Evolutionary conservation across 2,888 invertebrate species (phyloP).

Genomic region (Sarcophaga variegata): DNA sequence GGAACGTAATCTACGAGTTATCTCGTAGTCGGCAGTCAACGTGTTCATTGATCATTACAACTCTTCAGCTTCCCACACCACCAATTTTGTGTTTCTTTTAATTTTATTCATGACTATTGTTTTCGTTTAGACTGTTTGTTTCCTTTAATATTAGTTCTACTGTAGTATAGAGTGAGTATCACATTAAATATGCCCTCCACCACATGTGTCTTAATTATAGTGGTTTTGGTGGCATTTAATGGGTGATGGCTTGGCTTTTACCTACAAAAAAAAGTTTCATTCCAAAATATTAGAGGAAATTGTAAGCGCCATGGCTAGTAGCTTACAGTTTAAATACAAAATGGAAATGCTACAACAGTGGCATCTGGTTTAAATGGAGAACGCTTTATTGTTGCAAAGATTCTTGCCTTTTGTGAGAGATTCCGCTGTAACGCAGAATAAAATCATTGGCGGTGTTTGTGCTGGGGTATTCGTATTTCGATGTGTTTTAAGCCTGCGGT

Average conservation of each 20-base stretch:
- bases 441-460: slow-evolving; percentile 27
- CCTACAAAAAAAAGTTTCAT: neutral
- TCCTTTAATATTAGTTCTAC: neutral
- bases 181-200: slow-evolving; percentile 76
- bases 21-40: too few species aligned
- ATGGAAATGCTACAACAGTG: neutral
- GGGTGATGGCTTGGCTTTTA: slow-evolving; percentile 47
- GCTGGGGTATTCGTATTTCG: slow-evolving; percentile 4
- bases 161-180: neutral
- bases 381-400: too few species aligned
- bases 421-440: neutral
- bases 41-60: too few species aligned
- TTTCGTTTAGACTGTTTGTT: neutral
- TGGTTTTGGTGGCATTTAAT: slow-evolving; percentile 74
- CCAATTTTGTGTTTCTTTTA: neutral
- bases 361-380: too few species aligned
- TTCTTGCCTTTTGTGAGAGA: too few species aligned
- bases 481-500: slow-evolving; percentile 51
- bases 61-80: too few species aligned
- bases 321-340: slow-evolving; percentile 19
- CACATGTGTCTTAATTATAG: slow-evolving; percentile 80
- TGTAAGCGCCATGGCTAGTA: slow-evolving; percentile 74
- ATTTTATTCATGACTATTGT: neutral
- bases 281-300: slow-evolving; percentile 61
- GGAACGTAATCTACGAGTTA: too few species aligned